Evolutionary conservation across 2,888 invertebrate genomes (phyloP).

Genomic region (Metopia argyrocephala): DNA sequence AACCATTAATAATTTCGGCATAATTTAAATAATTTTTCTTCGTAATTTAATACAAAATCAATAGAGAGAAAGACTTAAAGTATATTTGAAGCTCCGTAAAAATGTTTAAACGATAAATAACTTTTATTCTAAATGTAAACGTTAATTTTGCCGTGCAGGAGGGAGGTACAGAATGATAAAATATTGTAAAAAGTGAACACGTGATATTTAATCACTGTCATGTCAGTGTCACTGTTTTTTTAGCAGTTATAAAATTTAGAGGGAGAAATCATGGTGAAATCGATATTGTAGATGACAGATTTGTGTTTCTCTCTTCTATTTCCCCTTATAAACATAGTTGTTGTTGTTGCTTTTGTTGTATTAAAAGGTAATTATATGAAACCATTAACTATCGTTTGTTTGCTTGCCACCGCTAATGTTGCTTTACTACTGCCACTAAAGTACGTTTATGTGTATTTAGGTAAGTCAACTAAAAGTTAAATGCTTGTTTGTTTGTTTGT

Average conservation of each 20-base stretch:
- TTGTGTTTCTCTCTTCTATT: constrained; percentile 1
- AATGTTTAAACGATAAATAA: constrained; percentile 4
- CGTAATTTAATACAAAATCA: constrained; percentile 52
- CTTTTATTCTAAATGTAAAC: constrained; percentile 13
- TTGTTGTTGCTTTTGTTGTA: constrained; percentile 7
- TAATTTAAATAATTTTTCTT: constrained; percentile 23
- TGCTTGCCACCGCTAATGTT: background rate
- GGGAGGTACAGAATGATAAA: background rate
- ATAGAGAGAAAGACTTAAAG: constrained; percentile 14
- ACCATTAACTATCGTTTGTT: constrained; percentile 49
- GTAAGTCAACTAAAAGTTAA: constrained; percentile 36
- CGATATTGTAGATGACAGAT: constrained; percentile 63
- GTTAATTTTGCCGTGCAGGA: background rate
- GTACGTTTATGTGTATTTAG: constrained; percentile 39
- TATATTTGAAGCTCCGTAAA: constrained; percentile 31
- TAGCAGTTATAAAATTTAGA: constrained; percentile 41
- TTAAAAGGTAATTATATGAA: constrained; percentile 58
- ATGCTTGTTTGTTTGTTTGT: constrained; percentile 58
- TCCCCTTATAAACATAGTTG: background rate
- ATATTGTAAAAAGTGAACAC: constrained; percentile 35
- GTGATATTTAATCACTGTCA: constrained; percentile 65
- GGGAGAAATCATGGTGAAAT: constrained; percentile 48
- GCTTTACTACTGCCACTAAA: background rate
- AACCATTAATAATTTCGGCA: constrained; percentile 9
- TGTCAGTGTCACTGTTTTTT: constrained; percentile 60